phyloP scores from a whole-genome alignment of 1,140 invertebrate species.

The Trichogramma pretiosum region DNA sequence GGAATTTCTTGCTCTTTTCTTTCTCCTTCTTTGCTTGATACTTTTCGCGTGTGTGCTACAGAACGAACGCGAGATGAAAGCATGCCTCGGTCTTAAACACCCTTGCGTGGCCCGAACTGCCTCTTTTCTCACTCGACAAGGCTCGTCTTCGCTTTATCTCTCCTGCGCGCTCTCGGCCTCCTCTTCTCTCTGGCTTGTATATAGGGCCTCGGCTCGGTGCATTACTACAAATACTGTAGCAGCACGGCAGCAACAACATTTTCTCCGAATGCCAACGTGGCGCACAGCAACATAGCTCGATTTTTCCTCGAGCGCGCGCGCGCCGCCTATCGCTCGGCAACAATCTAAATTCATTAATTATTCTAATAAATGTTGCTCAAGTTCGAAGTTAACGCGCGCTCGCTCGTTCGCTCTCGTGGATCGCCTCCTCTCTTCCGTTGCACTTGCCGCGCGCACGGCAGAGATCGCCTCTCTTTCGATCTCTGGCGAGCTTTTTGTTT shows the following conservation, averaged over 20 bases:
- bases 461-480: too few species aligned
- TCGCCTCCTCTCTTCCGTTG: too few species aligned
- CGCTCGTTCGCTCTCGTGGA: too few species aligned
- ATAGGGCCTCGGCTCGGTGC: too few species aligned
- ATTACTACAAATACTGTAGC: too few species aligned
- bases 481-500: neutral
- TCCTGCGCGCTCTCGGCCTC: slow-evolving; percentile 1
- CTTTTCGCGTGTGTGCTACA: too few species aligned
- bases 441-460: too few species aligned
- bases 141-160: neutral
- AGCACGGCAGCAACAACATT: too few species aligned
- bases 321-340: slow-evolving; percentile 9
- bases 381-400: too few species aligned
- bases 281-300: slow-evolving; percentile 15
- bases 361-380: slow-evolving; percentile 18
- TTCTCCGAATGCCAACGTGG: too few species aligned
- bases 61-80: slow-evolving; percentile 24
- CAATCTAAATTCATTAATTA: slow-evolving; percentile 21
- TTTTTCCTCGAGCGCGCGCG: slow-evolving; percentile 16
- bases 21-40: slow-evolving; percentile 18
- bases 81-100: slow-evolving; percentile 39
- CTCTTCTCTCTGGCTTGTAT: neutral
- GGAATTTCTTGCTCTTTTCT: slow-evolving; percentile 38
- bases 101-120: slow-evolving; percentile 29
- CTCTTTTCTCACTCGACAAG: too few species aligned